Evolutionary conservation across 2,888 invertebrate genomes (phyloP), one percentile per base, ranked within the genome.

Genomic region (Pristionchus maxplancki): DNA sequence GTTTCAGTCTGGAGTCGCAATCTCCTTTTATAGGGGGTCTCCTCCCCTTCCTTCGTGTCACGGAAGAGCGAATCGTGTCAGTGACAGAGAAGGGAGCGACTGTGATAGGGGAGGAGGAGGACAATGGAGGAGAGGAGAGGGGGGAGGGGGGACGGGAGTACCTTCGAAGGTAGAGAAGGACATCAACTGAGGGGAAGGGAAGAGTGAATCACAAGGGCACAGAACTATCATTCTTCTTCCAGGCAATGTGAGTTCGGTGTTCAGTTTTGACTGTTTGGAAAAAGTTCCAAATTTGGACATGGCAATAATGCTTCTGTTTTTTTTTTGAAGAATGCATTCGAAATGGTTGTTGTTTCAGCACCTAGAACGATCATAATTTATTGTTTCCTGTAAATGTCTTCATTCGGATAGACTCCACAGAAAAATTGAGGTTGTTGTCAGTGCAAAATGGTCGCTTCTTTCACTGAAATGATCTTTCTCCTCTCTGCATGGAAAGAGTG

Each of bases 61-160:
- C 78, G 37, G 6, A 34, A 78, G 78, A 78, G 78, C 3, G n/a
- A 20, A 48, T 78, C 78, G 44, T 78, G 78, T 78, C 78, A 17
- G 4, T 40, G 78, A 78, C 78, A 78, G 78, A 44, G 28, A 28
- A 48, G 78, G 44, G 37, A 40, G 37, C 34, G 37, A 40, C 71
- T 40, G 4, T 78, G 78, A 78, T 78, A 78, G 78, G 28, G 15
- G 78, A 28, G 44, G 28, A 40, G 40, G 48, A 28, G 78, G 48
- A 78, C 78, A 78, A 78, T 78, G 78, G 37, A 40, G 44, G 74
- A 44, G 44, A 44, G 40, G 44, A 78, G 78, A 15, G 44, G 48
- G 34, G 44, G 78, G 28, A 74, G n/a, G 48, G 78, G 48, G 71
- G 71, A 71, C 71, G 71, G 71, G 71, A 71, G 71, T 71, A 71